phyloP scores from a whole-genome alignment of 2,797 vertebrate species.

The Ceryle rudis region DNA sequence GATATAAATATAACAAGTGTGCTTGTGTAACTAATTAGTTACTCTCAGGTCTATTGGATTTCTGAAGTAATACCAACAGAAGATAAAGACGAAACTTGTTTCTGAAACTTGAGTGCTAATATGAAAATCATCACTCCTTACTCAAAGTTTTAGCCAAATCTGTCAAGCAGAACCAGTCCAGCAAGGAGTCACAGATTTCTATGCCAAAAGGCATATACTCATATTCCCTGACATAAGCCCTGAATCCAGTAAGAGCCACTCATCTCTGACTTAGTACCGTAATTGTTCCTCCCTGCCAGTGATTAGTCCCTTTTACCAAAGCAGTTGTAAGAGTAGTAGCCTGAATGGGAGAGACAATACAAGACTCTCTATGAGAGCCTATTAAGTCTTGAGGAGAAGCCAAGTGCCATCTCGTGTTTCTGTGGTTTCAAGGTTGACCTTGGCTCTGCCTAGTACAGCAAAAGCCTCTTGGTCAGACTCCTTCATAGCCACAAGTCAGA shows the following conservation, averaged over 20 bases:
- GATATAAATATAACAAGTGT: background rate
- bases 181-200: background rate
- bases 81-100: background rate
- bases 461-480: background rate
- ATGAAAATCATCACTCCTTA: background rate
- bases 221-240: background rate
- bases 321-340: background rate
- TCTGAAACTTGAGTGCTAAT: background rate
- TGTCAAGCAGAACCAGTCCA: background rate
- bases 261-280: background rate
- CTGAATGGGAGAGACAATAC: background rate
- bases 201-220: background rate
- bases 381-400: background rate
- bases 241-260: background rate
- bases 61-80: background rate
- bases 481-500: background rate
- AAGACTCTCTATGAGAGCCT: background rate
- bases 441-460: background rate
- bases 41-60: background rate
- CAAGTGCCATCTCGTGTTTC: background rate
- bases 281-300: background rate
- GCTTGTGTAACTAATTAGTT: background rate
- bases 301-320: background rate
- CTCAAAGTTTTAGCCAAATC: background rate
- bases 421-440: constrained; percentile 10